Percentiles rank a stretch among this genome's conserved stretches.
Evolutionary conservation across 2,113 vertebrate genomes (phyloP).

Genomic region (Puntigrus tetrazona): DNA sequence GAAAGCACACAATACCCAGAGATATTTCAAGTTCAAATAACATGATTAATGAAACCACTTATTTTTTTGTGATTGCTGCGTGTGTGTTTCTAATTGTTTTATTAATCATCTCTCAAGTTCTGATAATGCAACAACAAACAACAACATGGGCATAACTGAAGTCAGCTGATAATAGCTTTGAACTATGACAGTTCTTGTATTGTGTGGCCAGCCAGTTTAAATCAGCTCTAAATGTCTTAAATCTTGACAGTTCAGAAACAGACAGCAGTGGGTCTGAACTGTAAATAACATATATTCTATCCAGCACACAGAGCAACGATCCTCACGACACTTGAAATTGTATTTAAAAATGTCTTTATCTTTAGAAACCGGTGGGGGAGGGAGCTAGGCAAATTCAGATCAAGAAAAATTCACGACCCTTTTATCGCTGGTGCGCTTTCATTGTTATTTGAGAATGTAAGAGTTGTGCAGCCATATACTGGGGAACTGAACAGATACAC

Average conservation of each 20-base stretch:
- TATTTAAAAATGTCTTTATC: slow-evolving; percentile 17
- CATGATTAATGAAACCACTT: neutral
- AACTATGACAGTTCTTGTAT: neutral
- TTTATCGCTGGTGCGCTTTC: neutral
- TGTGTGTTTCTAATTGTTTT: too few species aligned
- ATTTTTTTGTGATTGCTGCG: neutral
- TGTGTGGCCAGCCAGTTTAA: neutral
- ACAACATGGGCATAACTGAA: neutral
- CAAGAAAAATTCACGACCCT: neutral
- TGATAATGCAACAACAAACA: neutral
- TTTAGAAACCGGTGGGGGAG: slow-evolving; percentile 27
- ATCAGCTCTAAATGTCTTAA: neutral
- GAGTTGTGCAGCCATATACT: neutral
- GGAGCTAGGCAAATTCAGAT: slow-evolving; percentile 28
- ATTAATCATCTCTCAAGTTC: too few species aligned
- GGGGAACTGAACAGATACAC: neutral
- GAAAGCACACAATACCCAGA: too few species aligned
- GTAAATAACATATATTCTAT: neutral
- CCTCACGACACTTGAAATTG: neutral
- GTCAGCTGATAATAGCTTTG: neutral
- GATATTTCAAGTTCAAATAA: too few species aligned
- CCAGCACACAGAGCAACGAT: neutral
- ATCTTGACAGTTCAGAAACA: neutral
- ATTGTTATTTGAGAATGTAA: slow-evolving; percentile 13
- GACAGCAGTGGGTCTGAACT: neutral